Conservation (phyloP, 2,113 vertebrate species). For the Oreocharis arfaki region DNA sequence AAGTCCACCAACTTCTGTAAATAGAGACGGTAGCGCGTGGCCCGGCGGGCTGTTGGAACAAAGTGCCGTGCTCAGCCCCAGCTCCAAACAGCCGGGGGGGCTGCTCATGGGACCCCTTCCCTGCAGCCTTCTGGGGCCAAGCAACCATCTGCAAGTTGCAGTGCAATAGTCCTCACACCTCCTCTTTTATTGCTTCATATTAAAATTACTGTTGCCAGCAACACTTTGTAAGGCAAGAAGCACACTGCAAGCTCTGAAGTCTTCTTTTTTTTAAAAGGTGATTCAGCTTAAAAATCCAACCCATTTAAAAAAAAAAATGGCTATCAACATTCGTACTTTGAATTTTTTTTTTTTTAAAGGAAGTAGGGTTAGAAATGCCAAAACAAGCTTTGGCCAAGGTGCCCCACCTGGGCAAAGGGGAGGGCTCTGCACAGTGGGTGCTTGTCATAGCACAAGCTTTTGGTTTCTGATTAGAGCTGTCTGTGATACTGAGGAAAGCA, state of each 20-base stretch:
- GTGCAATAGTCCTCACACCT: neutral
- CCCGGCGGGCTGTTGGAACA: neutral
- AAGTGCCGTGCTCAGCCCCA: neutral
- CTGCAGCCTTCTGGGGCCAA: neutral
- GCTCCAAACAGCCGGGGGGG: accelerated
- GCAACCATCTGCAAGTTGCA: neutral
- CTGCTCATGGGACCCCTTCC: neutral
- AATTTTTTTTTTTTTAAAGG: neutral
- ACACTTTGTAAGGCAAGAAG: neutral
- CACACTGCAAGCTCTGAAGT: neutral
- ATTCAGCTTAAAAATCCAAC: neutral
- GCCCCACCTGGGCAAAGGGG: neutral
- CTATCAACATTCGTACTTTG: neutral
- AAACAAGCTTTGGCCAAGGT: neutral
- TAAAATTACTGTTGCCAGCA: neutral
- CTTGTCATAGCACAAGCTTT: neutral
- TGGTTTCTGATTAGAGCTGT: neutral
- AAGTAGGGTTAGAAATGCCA: neutral
- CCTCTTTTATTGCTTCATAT: neutral
- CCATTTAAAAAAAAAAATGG: accelerated
- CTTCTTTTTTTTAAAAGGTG: neutral
- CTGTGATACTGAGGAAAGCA: neutral
- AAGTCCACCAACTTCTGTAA: slow-evolving; percentile 34
- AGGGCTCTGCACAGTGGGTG: neutral
- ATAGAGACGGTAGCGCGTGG: neutral